Conservation (phyloP, 2,113 vertebrate species). For the Tamias sibiricus region DNA sequence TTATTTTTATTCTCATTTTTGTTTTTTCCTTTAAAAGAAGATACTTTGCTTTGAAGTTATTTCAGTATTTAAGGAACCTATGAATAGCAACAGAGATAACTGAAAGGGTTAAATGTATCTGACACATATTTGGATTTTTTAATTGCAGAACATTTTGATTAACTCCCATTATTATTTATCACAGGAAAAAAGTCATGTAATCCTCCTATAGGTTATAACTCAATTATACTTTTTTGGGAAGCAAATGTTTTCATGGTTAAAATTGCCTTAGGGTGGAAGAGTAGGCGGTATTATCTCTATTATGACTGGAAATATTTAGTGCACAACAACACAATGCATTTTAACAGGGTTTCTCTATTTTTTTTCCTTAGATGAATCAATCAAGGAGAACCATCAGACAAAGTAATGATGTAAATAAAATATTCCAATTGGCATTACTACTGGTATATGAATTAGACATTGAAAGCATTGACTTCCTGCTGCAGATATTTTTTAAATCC, state of each 20-base stretch:
- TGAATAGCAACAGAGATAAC: background rate
- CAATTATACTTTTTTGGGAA: background rate
- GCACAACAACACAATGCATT: background rate
- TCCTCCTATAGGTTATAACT: background rate
- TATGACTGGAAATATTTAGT: conserved; percentile 17
- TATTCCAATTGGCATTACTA: background rate
- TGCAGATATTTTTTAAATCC: background rate
- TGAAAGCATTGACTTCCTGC: conserved; percentile 22
- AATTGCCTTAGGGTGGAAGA: background rate
- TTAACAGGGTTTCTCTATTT: background rate
- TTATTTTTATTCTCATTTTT: background rate
- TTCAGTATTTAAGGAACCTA: background rate
- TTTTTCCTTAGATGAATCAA: conserved; percentile 32
- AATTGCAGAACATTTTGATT: background rate
- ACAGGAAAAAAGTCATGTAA: background rate
- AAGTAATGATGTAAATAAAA: conserved; percentile 57
- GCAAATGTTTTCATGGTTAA: background rate
- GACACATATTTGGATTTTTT: conserved; percentile 6
- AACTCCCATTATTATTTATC: background rate
- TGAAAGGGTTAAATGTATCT: background rate
- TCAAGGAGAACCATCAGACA: background rate
- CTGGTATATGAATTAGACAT: background rate
- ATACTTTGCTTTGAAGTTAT: conserved; percentile 19
- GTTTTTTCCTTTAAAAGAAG: background rate
- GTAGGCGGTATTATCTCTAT: background rate